Conservation (phyloP, 2,113 vertebrate species). For the Prunella fulvescens region DNA sequence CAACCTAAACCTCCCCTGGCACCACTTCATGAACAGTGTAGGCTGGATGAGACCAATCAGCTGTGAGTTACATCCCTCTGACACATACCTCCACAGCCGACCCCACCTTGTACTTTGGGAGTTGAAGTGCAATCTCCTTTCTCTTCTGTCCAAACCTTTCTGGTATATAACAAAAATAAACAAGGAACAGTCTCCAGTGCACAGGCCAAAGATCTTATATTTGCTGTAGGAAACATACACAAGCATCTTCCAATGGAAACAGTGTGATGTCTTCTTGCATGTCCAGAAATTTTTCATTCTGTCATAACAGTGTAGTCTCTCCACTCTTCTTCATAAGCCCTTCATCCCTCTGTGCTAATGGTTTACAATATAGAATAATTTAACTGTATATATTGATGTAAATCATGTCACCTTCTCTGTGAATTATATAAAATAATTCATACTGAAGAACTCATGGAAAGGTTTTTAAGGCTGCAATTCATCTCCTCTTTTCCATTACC, state of each 20-base stretch:
- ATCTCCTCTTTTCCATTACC: slow-evolving; percentile 61
- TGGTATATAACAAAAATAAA: slow-evolving; percentile 15
- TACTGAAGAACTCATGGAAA: background rate
- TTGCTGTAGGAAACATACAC: slow-evolving; percentile 22
- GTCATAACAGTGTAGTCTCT: slow-evolving; percentile 54
- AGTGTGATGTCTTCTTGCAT: slow-evolving; percentile 34
- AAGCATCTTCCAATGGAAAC: slow-evolving; percentile 49
- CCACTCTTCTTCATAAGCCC: slow-evolving; percentile 42
- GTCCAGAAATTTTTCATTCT: slow-evolving; percentile 29
- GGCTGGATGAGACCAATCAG: background rate
- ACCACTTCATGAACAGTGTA: background rate
- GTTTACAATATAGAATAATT: slow-evolving; percentile 54
- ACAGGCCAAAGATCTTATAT: slow-evolving; percentile 29
- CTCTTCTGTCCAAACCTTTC: background rate
- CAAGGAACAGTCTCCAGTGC: background rate
- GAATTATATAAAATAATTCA: slow-evolving; percentile 57
- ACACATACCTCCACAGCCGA: background rate
- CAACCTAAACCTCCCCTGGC: background rate
- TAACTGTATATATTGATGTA: slow-evolving; percentile 51
- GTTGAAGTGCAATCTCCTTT: background rate
- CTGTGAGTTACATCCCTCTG: background rate
- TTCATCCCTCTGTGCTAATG: slow-evolving; percentile 57
- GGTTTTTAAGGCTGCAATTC: slow-evolving; percentile 42
- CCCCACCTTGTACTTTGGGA: background rate
- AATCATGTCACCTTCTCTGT: slow-evolving; percentile 55